These are phyloP conservation scores for Corythucha ciliata DNA, from an alignment of 2,888 invertebrate genomes.

Conservation along the genomic window DNA sequence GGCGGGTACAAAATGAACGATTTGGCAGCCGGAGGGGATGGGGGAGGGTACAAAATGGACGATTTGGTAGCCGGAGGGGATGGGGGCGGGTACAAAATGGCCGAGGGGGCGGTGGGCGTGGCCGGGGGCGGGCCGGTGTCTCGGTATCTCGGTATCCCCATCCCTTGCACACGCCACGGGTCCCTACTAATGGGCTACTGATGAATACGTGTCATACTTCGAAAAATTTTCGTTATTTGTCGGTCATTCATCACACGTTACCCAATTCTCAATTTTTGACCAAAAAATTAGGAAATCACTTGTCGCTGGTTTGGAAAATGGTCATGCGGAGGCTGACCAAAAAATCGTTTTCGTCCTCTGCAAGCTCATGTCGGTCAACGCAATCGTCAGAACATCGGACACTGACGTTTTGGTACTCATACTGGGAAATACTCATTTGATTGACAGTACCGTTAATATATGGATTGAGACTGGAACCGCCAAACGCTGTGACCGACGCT, in stretches of 20 bases:
- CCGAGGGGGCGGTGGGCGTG: too few species aligned
- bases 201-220: slow-evolving; percentile 21
- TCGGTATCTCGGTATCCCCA: too few species aligned
- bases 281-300: background rate
- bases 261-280: background rate
- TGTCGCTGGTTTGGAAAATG: slow-evolving; percentile 21
- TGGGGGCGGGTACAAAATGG: too few species aligned
- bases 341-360: slow-evolving; percentile 32
- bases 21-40: too few species aligned
- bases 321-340: slow-evolving; percentile 36
- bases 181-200: too few species aligned
- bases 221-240: slow-evolving; percentile 36
- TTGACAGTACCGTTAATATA: background rate
- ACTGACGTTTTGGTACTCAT: slow-evolving; percentile 19
- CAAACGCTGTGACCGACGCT: background rate
- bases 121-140: too few species aligned
- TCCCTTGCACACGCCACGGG: too few species aligned
- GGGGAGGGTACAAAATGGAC: too few species aligned
- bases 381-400: slow-evolving; percentile 12
- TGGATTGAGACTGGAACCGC: slow-evolving; percentile 13
- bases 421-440: slow-evolving; percentile 13
- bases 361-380: slow-evolving; percentile 26
- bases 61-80: too few species aligned
- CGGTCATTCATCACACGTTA: background rate
- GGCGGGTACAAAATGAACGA: too few species aligned